Evolutionary conservation across 2,888 invertebrate genomes (phyloP).

Genomic region (Pteria penguin): DNA sequence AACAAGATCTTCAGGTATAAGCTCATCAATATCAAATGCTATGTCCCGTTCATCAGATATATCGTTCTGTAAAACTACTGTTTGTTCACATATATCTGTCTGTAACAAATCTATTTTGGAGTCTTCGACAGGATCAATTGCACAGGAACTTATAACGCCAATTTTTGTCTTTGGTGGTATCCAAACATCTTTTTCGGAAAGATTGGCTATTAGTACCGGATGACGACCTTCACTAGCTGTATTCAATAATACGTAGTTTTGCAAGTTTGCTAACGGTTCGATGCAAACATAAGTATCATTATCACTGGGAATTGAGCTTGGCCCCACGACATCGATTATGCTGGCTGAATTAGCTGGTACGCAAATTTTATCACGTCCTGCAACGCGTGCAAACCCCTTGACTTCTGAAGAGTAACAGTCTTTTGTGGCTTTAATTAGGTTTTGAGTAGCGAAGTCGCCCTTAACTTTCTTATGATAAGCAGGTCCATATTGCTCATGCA

Average conservation of each 20-base stretch:
- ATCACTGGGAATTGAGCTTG: not conserved
- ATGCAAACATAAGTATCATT: not conserved
- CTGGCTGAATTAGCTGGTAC: constrained; percentile 19
- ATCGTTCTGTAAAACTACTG: not conserved
- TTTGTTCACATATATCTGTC: not conserved
- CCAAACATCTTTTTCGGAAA: constrained; percentile 7
- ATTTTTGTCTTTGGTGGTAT: not conserved
- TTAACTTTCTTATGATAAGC: not conserved
- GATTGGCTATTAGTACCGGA: constrained; percentile 1
- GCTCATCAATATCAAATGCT: not conserved
- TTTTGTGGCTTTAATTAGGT: not conserved
- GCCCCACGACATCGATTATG: constrained; percentile 18
- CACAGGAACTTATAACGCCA: constrained; percentile 1
- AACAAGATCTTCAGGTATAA: not conserved
- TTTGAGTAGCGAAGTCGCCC: not conserved
- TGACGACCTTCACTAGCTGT: not conserved
- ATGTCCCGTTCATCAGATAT: not conserved
- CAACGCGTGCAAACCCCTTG: constrained; percentile 19
- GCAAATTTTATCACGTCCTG: constrained; percentile 13
- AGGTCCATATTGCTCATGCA: not conserved
- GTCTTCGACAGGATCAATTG: not conserved
- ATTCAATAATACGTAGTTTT: not conserved
- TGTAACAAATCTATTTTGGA: not conserved
- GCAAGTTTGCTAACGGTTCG: constrained; percentile 5
- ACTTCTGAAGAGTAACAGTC: not conserved